These are phyloP conservation scores for Chorisops tibialis DNA, from an alignment of 2,888 invertebrate genomes.

Conservation along the genomic window DNA sequence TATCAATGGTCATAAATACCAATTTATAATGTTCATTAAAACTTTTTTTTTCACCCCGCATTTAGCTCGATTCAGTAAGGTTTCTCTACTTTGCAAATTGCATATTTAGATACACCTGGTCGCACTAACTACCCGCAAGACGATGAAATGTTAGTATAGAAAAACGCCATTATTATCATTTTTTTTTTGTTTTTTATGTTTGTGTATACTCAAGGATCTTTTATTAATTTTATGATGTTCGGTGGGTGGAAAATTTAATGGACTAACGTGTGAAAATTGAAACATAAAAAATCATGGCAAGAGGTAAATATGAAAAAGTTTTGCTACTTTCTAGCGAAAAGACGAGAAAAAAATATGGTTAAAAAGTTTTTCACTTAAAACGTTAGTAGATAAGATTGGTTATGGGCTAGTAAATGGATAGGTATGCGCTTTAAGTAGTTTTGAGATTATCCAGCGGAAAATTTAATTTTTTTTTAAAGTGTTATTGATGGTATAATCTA, in stretches of 20 bases:
- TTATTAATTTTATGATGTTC: slow-evolving; percentile 12
- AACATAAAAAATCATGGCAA: slow-evolving; percentile 20
- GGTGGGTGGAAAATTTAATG: slow-evolving; percentile 4
- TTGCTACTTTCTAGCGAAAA: background rate
- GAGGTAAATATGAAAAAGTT: slow-evolving; percentile 22
- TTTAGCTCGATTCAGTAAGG: too few species aligned
- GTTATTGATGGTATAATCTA: too few species aligned
- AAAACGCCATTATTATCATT: too few species aligned
- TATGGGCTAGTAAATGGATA: background rate
- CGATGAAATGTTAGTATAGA: too few species aligned
- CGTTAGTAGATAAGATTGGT: background rate
- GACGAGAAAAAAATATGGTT: slow-evolving; percentile 11
- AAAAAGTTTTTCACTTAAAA: slow-evolving; percentile 16
- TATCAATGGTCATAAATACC: slow-evolving; percentile 21
- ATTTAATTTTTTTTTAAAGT: too few species aligned
- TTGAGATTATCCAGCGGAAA: too few species aligned
- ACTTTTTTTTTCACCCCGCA: background rate
- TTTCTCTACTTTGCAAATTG: slow-evolving; percentile 22
- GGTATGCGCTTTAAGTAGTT: too few species aligned
- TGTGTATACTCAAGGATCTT: too few species aligned
- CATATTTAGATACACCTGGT: slow-evolving; percentile 21
- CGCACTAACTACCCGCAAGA: background rate
- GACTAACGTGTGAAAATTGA: slow-evolving; percentile 21
- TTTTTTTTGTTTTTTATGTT: too few species aligned
- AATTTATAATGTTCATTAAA: slow-evolving; percentile 23